These are phyloP conservation scores for Thripadectes ignobilis DNA, from an alignment of 2,797 vertebrate genomes.

Conservation along the genomic window DNA sequence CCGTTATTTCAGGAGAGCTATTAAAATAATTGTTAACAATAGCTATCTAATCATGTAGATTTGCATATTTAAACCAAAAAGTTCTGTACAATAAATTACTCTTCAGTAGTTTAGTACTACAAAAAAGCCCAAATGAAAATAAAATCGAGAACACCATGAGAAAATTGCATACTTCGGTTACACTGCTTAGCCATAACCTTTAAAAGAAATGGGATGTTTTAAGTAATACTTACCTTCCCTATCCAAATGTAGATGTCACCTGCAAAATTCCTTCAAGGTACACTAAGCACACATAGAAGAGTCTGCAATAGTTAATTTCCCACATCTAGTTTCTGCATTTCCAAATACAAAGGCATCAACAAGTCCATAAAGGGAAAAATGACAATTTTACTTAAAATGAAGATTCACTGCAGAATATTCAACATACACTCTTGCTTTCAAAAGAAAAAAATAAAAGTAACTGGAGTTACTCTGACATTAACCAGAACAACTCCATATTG, in stretches of 20 bases:
- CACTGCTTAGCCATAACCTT: not conserved
- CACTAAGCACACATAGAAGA: not conserved
- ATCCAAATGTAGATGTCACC: not conserved
- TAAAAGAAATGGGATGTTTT: not conserved
- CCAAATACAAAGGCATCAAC: not conserved
- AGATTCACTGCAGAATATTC: not conserved
- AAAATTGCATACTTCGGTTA: not conserved
- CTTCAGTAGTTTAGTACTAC: not conserved
- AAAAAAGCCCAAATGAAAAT: not conserved
- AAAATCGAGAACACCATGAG: not conserved
- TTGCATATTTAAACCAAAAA: not conserved
- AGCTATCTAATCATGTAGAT: not conserved
- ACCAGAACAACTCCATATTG: not conserved
- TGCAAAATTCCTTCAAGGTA: not conserved
- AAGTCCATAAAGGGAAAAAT: not conserved
- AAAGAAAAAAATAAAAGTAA: not conserved
- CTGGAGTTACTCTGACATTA: not conserved
- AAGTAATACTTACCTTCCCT: not conserved
- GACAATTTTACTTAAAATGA: not conserved
- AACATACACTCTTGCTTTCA: not conserved
- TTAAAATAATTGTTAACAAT: not conserved
- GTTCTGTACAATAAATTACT: not conserved
- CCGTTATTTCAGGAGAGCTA: conserved; percentile 60
- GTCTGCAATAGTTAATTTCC: not conserved
- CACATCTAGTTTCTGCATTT: not conserved